A percentile compares a stretch with the other conserved stretches of the same genome.
These are phyloP conservation scores for Sycophila texana DNA, from an alignment of 2,888 invertebrate species.

Conservation along the genomic window DNA sequence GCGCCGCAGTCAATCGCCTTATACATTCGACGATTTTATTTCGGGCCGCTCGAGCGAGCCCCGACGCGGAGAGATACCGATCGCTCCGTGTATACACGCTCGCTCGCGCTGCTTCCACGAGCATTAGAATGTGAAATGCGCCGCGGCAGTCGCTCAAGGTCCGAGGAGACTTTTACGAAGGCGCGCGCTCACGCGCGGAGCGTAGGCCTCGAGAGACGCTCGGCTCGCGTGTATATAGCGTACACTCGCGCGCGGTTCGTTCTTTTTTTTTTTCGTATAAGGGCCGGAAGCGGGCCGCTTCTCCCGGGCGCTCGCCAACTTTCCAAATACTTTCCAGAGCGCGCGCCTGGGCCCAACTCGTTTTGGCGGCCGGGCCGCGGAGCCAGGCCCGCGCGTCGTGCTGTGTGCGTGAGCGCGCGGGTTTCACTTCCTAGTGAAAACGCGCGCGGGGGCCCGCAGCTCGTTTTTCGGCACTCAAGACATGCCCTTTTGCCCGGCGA, in stretches of 20 bases:
- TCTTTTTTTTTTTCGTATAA: slow-evolving; percentile 15
- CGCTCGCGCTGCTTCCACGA: background rate
- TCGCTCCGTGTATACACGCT: background rate
- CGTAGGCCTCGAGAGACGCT: background rate
- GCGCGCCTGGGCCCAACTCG: background rate
- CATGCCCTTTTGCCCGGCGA: slow-evolving; percentile 14
- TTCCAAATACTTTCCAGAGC: slow-evolving; percentile 60
- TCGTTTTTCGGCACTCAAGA: slow-evolving; percentile 41
- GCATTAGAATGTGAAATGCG: slow-evolving; percentile 47
- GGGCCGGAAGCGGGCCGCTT: slow-evolving; percentile 44
- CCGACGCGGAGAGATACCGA: background rate
- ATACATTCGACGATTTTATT: background rate
- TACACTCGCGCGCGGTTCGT: background rate
- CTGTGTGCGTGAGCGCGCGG: slow-evolving; percentile 12
- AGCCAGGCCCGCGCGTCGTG: no score
- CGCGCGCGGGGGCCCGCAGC: slow-evolving; percentile 3
- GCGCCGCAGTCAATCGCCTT: background rate
- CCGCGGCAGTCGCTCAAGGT: slow-evolving; percentile 13
- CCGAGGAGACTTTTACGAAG: background rate
- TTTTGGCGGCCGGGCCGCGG: no score
- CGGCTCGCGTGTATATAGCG: no score
- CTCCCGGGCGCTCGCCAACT: slow-evolving; percentile 53
- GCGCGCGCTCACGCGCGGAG: no score
- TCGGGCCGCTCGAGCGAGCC: background rate
- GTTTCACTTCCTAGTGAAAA: slow-evolving; percentile 57